Evolutionary conservation across 2,113 vertebrate species (phyloP).

Genomic region (Seriola dumerili): DNA sequence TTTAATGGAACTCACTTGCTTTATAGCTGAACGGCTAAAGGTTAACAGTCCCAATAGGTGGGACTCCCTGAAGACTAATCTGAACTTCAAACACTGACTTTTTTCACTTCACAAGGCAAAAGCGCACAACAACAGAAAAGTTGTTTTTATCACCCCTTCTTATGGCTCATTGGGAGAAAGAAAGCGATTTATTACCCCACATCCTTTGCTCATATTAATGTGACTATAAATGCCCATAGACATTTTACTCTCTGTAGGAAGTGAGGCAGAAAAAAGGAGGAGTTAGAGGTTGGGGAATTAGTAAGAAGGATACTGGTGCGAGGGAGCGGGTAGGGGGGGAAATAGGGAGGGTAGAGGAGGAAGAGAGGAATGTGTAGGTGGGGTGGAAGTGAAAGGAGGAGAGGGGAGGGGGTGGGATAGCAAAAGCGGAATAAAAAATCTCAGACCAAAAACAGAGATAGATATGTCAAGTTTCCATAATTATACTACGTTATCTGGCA

Average conservation of each 20-base stretch:
- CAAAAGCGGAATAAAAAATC: constrained; percentile 46
- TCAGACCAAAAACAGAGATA: constrained; percentile 41
- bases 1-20: constrained; percentile 88
- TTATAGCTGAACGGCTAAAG: constrained; percentile 91
- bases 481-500: constrained; percentile 55
- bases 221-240: constrained; percentile 83
- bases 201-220: constrained; percentile 86
- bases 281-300: constrained; percentile 66
- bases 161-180: constrained; percentile 79
- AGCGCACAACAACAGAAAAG: constrained; percentile 86
- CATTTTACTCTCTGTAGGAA: constrained; percentile 77
- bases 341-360: constrained; percentile 22
- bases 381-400: constrained; percentile 39
- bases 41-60: constrained; percentile 93
- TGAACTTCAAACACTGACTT: constrained; percentile 85
- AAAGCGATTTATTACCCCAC: constrained; percentile 79
- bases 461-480: constrained; percentile 61
- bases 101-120: constrained; percentile 72
- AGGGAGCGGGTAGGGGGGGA: constrained; percentile 21
- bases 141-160: constrained; percentile 77
- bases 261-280: constrained; percentile 68
- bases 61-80: constrained; percentile 89
- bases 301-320: constrained; percentile 50
- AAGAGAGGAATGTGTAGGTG: constrained; percentile 58
- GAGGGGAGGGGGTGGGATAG: constrained; percentile 17